phyloP scores from a whole-genome alignment of 2,797 vertebrate genomes.

The Miichthys miiuy region DNA sequence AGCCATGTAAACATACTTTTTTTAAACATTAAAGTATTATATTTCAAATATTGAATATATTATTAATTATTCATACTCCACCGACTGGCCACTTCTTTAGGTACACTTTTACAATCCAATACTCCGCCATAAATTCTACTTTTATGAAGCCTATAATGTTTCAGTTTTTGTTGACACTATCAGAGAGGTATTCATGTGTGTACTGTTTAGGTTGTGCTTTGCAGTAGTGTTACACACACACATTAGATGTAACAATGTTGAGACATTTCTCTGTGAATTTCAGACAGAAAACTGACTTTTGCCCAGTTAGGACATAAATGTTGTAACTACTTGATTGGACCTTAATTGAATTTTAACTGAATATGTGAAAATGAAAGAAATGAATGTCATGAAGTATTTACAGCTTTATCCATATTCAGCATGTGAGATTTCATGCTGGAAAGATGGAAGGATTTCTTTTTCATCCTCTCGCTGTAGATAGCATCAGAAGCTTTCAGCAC shows the following conservation, averaged over 20 bases:
- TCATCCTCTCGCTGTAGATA: background rate
- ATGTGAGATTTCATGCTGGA: background rate
- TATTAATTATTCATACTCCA: too few species aligned
- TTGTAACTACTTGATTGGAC: background rate
- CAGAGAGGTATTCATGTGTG: too few species aligned
- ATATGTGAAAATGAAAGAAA: background rate
- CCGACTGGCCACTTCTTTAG: too few species aligned
- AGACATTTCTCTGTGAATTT: background rate
- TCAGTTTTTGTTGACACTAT: too few species aligned
- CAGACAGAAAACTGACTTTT: background rate
- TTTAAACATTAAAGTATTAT: too few species aligned
- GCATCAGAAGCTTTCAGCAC: slow-evolving; percentile 3
- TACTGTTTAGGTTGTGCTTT: too few species aligned
- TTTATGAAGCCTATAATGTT: too few species aligned
- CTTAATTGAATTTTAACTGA: background rate
- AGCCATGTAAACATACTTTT: too few species aligned
- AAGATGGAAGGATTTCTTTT: background rate
- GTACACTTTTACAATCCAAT: too few species aligned
- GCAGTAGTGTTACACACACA: too few species aligned
- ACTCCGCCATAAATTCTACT: too few species aligned
- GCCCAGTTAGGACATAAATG: background rate
- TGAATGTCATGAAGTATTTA: background rate
- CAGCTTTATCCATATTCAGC: background rate
- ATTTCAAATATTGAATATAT: too few species aligned
- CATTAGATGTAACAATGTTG: background rate